Percentiles rank a stretch among this genome's conserved stretches.
These are phyloP conservation scores for Rotaria macrura DNA, from an alignment of 2,888 invertebrate genomes.

Conservation along the genomic window DNA sequence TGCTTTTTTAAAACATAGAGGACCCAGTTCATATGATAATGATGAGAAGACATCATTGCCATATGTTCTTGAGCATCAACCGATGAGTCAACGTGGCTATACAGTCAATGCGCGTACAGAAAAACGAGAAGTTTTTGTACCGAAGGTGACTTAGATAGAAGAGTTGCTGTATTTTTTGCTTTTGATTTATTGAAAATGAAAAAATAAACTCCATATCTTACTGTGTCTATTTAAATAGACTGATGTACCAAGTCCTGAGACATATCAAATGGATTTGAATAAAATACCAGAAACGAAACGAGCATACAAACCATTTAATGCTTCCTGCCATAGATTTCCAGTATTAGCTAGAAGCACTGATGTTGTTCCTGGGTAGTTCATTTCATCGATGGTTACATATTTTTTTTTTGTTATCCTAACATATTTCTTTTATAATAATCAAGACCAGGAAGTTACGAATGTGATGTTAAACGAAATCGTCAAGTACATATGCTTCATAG, in stretches of 20 bases:
- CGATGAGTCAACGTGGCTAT: constrained; percentile 46
- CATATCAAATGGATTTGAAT: constrained; percentile 19
- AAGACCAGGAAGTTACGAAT: constrained; percentile 48
- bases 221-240: constrained; percentile 15
- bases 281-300: not conserved
- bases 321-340: constrained; percentile 6
- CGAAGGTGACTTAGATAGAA: not conserved
- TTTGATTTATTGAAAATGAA: not conserved
- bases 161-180: not conserved
- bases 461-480: constrained; percentile 40
- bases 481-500: constrained; percentile 49
- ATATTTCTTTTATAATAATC: not conserved
- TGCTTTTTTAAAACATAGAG: constrained; percentile 35
- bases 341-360: not conserved
- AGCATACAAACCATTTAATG: constrained; percentile 24
- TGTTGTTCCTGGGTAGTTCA: constrained; percentile 44
- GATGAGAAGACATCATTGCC: constrained; percentile 46
- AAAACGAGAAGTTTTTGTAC: constrained; percentile 22
- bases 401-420: not conserved
- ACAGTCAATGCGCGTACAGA: constrained; percentile 47
- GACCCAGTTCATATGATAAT: constrained; percentile 48
- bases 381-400: not conserved
- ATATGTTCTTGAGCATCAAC: constrained; percentile 39
- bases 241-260: constrained; percentile 23
- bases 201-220: not conserved